Conservation (phyloP, 1,140 invertebrate genomes). For the Dendrolimus punctatus region DNA sequence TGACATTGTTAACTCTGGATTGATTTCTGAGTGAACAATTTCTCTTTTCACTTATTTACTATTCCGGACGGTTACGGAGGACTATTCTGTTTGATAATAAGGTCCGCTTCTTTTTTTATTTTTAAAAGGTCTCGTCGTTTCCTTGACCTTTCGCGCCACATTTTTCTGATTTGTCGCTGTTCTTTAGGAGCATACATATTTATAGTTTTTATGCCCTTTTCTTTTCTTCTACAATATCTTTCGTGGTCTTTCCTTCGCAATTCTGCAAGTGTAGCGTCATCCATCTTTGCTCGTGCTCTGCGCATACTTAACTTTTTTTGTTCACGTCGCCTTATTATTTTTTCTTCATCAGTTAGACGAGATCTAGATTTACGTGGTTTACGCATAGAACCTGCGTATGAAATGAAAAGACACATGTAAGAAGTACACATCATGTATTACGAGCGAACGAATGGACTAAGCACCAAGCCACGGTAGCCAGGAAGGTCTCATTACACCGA, state of each 20-base stretch:
- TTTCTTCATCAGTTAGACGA: constrained; percentile 14
- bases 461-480: too few relatives aligned
- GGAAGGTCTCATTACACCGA: too few relatives aligned
- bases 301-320: constrained; percentile 15
- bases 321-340: constrained; percentile 9
- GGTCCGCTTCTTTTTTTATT: not conserved
- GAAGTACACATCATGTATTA: too few relatives aligned
- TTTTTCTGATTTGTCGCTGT: constrained; percentile 19
- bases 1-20: too few relatives aligned
- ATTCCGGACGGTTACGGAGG: not conserved
- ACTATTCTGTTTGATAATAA: not conserved
- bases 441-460: too few relatives aligned
- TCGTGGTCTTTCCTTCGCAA: constrained; percentile 18
- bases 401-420: too few relatives aligned
- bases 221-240: constrained; percentile 17
- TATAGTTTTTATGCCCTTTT: constrained; percentile 16
- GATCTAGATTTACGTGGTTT: not conserved
- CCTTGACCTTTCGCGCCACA: constrained; percentile 20
- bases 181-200: constrained; percentile 14
- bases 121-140: constrained; percentile 8
- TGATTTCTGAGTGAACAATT: too few relatives aligned
- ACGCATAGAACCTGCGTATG: not conserved
- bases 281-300: constrained; percentile 12
- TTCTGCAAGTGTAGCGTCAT: constrained; percentile 13
- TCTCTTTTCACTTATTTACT: too few relatives aligned